Evolutionary conservation across 1,140 invertebrate species (phyloP).

Genomic region (Solenopsis fugax): DNA sequence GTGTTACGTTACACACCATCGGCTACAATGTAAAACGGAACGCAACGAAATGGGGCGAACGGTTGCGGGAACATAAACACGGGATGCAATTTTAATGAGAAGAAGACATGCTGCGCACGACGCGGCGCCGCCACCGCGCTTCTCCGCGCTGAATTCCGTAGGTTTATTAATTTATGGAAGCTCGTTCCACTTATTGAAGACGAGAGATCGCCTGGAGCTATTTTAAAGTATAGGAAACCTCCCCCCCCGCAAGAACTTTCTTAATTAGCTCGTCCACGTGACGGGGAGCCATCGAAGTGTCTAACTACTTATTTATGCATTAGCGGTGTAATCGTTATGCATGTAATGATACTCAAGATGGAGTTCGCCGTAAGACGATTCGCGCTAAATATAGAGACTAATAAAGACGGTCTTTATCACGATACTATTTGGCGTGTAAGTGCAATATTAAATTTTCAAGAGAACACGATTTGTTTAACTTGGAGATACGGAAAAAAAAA

Average conservation of each 20-base stretch:
- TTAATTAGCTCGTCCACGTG: conserved; percentile 44
- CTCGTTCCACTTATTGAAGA: conserved; percentile 47
- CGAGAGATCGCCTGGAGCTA: conserved; percentile 10
- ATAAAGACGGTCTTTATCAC: background rate
- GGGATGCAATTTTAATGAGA: conserved; percentile 53
- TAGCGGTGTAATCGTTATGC: conserved; percentile 19
- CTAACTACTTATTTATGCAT: conserved; percentile 43
- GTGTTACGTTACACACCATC: conserved; percentile 26
- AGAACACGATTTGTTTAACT: background rate
- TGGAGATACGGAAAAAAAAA: background rate
- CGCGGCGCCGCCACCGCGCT: background rate
- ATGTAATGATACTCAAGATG: conserved; percentile 6
- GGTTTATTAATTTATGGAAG: conserved; percentile 60
- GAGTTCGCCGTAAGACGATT: background rate
- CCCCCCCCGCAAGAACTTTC: conserved; percentile 34
- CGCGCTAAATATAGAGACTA: background rate
- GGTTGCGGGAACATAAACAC: conserved; percentile 48
- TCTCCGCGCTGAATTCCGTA: conserved; percentile 5
- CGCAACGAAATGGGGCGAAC: background rate
- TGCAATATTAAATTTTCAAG: background rate
- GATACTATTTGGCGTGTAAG: background rate
- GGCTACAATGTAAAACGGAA: conserved; percentile 29
- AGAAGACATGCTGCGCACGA: conserved; percentile 13
- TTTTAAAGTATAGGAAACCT: conserved; percentile 24
- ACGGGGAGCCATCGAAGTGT: background rate